These are phyloP conservation scores for Apantesis nais DNA, from an alignment of 2,888 invertebrate species.

Conservation along the genomic window DNA sequence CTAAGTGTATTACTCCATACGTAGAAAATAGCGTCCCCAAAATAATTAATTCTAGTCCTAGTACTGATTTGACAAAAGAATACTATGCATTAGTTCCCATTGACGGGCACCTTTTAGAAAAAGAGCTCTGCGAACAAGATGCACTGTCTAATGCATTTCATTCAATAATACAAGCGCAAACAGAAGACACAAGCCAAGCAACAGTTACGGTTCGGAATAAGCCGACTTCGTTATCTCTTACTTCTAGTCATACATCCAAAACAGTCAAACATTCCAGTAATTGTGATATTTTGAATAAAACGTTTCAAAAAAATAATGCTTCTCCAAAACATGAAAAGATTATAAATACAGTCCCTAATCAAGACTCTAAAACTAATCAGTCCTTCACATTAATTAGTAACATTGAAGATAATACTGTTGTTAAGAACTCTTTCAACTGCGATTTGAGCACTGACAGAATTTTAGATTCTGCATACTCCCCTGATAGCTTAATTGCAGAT, in stretches of 20 bases:
- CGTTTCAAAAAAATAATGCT: conserved; percentile 51
- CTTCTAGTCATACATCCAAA: conserved; percentile 76
- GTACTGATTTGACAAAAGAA: conserved; percentile 74
- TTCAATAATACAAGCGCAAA: conserved; percentile 73
- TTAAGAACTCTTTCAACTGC: conserved; percentile 36
- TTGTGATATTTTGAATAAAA: conserved; percentile 69
- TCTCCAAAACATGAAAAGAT: conserved; percentile 40
- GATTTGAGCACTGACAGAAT: conserved; percentile 53
- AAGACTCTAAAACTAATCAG: conserved; percentile 46
- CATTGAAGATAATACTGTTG: conserved; percentile 36
- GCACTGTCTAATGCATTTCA: conserved; percentile 80
- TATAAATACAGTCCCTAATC: conserved; percentile 45
- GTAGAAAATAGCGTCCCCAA: conserved; percentile 60
- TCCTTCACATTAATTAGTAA: conserved; percentile 34
- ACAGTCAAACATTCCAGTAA: conserved; percentile 73
- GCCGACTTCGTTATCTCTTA: conserved; percentile 72
- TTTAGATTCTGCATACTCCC: conserved; percentile 65
- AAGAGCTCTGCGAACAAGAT: conserved; percentile 83
- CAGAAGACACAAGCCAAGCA: conserved; percentile 56
- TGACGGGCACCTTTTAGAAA: conserved; percentile 74
- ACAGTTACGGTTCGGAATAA: conserved; percentile 59
- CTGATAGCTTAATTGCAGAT: conserved; percentile 75
- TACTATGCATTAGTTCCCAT: conserved; percentile 75
- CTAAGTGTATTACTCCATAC: conserved; percentile 74
- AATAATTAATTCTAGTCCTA: conserved; percentile 70